Base-by-base conservation (phyloP, 2,797 vertebrate species). In the Florisuga fusca region DNA sequence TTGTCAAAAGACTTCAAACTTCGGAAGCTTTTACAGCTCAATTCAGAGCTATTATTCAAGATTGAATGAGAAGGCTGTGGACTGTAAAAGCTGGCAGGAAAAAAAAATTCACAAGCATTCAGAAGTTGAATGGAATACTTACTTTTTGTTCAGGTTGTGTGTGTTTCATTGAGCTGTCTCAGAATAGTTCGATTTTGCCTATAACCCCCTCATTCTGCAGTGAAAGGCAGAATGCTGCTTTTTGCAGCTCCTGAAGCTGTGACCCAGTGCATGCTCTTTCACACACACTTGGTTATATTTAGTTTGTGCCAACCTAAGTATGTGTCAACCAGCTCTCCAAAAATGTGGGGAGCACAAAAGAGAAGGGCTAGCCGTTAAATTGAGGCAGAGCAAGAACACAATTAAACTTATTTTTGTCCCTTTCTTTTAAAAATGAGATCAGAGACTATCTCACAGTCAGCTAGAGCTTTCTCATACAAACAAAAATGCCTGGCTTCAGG, bases 1-100 rank as follows among this genome's bases (percentile, higher is more conserved):
- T 97, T 98, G 98, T 98, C 98, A 98, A 96, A 97, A 97, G 97
- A 89, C 97, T 97, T 98, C 98, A 97, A 97, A 97, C 98, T 97
- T 98, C 91, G 97, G 98, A 98, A 98, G 98, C 98, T 98, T 97
- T 98, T 97, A 98, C 94, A 96, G 97, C 97, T 97, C 94, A 58
- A 97, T 97, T 97, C 97, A 94, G 88, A 89, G 96, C 98, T 96
- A 96, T 98, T 98, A 97, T 98, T 98, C 96, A 94, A 96, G 95
- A 97, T 66, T 97, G 97, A 98, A 98, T 97, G 96, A 97, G 96
- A 97, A 97, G 95, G 96, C 97, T 97, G 57, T 25, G 95, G 97
- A 97, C 96, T 97, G 95, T 96, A 97, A 98, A 96, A 97, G 96
- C 97, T 89, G 71, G 94, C 59, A 89, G 91, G 97, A 34, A 89